A percentile compares a stretch with the other conserved stretches of the same genome.
phyloP scores from a whole-genome alignment of 2,113 vertebrate genomes.

The Phylloscopus trochilus region DNA sequence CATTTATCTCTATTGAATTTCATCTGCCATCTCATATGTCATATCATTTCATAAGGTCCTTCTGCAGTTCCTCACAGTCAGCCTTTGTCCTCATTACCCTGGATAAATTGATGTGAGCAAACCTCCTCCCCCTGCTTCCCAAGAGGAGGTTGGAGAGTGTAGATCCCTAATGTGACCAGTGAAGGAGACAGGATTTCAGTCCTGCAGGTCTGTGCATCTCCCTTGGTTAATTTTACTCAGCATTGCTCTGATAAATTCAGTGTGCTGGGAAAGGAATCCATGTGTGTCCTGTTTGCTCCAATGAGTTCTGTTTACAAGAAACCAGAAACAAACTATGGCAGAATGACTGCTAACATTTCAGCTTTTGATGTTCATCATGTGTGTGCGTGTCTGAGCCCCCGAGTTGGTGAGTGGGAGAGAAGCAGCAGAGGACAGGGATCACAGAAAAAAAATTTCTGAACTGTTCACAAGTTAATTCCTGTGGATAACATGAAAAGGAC shows the following conservation, averaged over 20 bases:
- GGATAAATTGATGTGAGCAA: not conserved
- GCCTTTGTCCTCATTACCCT: constrained; percentile 32
- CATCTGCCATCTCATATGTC: constrained; percentile 18
- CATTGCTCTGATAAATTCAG: not conserved
- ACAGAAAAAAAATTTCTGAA: not conserved
- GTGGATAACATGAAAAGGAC: not conserved
- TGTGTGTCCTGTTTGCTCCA: not conserved
- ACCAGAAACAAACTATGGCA: not conserved
- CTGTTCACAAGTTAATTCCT: not conserved
- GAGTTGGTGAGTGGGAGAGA: not conserved
- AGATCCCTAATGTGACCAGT: not conserved
- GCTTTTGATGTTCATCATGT: not conserved
- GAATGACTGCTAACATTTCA: not conserved
- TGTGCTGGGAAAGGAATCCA: not conserved
- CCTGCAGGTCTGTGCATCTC: not conserved
- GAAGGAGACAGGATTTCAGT: not conserved
- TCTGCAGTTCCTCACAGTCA: constrained; percentile 14
- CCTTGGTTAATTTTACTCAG: not conserved
- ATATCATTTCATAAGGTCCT: constrained; percentile 22
- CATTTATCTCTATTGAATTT: constrained; percentile 51
- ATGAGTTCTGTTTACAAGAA: not conserved
- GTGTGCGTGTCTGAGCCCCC: not conserved
- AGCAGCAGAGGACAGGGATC: not conserved
- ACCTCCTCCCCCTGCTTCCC: not conserved
- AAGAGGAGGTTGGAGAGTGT: not conserved